phyloP scores from a whole-genome alignment of 2,113 vertebrate species.

The Elanoides forficatus region DNA sequence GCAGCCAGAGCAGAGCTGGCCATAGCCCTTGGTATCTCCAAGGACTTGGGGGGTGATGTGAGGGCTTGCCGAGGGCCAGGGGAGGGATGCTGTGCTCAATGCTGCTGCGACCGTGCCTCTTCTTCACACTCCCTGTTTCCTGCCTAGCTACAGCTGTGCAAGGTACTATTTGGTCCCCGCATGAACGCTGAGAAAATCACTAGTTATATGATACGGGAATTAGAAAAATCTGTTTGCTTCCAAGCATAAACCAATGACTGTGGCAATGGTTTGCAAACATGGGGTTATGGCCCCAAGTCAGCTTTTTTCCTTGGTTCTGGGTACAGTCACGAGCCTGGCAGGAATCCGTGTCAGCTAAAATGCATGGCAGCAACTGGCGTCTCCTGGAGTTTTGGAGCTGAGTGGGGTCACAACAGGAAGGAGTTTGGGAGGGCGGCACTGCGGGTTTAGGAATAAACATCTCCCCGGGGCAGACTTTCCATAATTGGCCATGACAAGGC shows the following conservation, averaged over 20 bases:
- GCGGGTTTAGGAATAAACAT: slow-evolving; percentile 35
- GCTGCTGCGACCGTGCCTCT: neutral
- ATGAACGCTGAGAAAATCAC: slow-evolving; percentile 5
- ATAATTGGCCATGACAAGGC: slow-evolving; percentile 56
- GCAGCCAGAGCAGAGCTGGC: neutral
- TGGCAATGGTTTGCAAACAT: neutral
- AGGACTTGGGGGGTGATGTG: neutral
- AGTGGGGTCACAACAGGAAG: slow-evolving; percentile 27
- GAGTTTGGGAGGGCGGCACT: slow-evolving; percentile 13
- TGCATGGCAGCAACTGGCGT: neutral
- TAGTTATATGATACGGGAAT: neutral
- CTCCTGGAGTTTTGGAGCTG: slow-evolving; percentile 1
- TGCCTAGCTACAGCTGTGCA: neutral
- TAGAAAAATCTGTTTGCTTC: neutral
- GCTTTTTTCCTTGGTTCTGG: neutral
- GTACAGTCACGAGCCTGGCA: slow-evolving; percentile 46
- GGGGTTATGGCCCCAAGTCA: neutral
- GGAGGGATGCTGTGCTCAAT: neutral
- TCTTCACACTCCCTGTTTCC: neutral
- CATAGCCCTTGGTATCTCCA: neutral
- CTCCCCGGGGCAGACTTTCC: slow-evolving; percentile 47
- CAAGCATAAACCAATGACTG: neutral
- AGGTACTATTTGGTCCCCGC: neutral
- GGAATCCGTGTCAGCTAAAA: slow-evolving; percentile 10
- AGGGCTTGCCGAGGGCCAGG: neutral